Base-by-base conservation (phyloP, 1,140 invertebrate genomes). In the Megalonaias nervosa region DNA sequence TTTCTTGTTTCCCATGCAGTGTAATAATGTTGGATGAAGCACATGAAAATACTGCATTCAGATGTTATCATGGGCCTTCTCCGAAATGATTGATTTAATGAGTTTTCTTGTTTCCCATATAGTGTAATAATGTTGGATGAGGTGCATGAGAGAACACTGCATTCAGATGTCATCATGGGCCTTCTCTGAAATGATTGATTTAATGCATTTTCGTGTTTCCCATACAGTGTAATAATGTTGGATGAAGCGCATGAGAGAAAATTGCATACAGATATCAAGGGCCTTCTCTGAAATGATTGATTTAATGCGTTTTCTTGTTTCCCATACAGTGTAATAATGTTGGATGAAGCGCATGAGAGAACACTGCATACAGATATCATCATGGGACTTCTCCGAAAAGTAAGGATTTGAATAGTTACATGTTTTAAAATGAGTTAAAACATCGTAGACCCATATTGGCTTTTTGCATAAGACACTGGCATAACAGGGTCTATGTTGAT, bases 171-270 rank as follows among this genome's bases (percentile, higher is more conserved):
- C 60, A 92, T 99, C 12, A 94, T 99, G 93, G 97, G 97, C 9
- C 91, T 99, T 0, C 86, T 99, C 14, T 98, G 99, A 90, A 98
- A 99, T 92, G 96, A 31, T 31, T 31, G 31, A 31, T 31, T 31
- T 31, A 31, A 31, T 5, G 31, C 1, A 2, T 31, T 31, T 31
- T 31, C 31, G 1, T 73, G 82, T 60, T 38, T 73, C 2, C 62
- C 26, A 84, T 84, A 13, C 74, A 89, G 89, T 82, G 95, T 97
- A 4, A 94, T 99, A 16, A 96, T 99, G 85, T 90, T 99, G 17
- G 98, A 99, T 89, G 98, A 99, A 93, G 97, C 97, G 0, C 98
- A 99, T 86, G 98, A 99, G 91, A 92, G 98, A 72, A 97, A 95
- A 11, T 91, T 98, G 55, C 93, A 98, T 83, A 98, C 97, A 0